Conservation (phyloP, 2,888 invertebrate genomes). For the Agriopis aurantiaria region DNA sequence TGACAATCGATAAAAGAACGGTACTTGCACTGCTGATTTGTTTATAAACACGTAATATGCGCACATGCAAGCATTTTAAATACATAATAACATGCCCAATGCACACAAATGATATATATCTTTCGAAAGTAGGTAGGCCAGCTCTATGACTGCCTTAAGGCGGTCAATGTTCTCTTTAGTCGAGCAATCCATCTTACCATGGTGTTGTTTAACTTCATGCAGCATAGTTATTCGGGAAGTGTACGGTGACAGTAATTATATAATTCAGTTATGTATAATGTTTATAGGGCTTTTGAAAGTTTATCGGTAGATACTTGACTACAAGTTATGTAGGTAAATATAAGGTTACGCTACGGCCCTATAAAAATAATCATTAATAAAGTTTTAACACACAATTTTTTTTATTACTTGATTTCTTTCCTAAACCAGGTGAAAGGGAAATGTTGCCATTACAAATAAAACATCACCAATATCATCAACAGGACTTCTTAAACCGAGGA, state of each 20-base stretch:
- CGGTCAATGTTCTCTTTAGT: constrained; percentile 13
- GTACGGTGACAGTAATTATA: constrained; percentile 9
- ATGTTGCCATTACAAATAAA: too few relatives aligned
- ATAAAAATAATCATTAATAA: too few relatives aligned
- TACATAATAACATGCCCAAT: constrained; percentile 6
- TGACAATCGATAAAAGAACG: too few relatives aligned
- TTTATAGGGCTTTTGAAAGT: constrained; percentile 5
- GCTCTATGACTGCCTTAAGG: constrained; percentile 7
- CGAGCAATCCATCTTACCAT: constrained; percentile 10
- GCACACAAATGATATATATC: constrained; percentile 4
- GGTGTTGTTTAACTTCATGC: background rate
- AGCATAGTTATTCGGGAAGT: background rate
- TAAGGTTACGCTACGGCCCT: too few relatives aligned
- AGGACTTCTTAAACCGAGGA: too few relatives aligned
- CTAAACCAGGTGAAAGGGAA: too few relatives aligned
- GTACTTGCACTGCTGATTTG: too few relatives aligned
- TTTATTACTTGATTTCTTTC: too few relatives aligned
- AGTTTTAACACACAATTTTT: too few relatives aligned
- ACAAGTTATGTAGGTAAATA: too few relatives aligned
- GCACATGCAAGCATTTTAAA: background rate
- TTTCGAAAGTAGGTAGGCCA: constrained; percentile 4
- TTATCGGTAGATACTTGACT: background rate
- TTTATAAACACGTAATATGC: constrained; percentile 9
- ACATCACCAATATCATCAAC: too few relatives aligned
- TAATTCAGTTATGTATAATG: background rate